These are phyloP conservation scores for Myiotriccus ornatus DNA, from an alignment of 2,797 vertebrate genomes.

Conservation along the genomic window DNA sequence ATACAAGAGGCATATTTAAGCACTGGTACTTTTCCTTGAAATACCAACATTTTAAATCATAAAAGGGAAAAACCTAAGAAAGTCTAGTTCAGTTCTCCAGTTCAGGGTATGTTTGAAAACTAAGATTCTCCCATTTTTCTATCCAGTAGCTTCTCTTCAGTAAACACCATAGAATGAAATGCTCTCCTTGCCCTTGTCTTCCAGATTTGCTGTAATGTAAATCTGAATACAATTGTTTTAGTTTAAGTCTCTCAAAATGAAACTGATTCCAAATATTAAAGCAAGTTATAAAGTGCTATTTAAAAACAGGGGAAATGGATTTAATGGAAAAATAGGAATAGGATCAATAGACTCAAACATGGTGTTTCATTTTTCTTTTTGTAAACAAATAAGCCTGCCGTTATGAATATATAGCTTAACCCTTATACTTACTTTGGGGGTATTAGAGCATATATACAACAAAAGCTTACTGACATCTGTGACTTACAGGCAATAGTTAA, in stretches of 20 bases:
- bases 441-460: not conserved
- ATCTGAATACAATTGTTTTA: not conserved
- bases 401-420: not conserved
- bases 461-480: not conserved
- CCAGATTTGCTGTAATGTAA: not conserved
- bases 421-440: not conserved
- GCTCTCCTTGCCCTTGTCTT: not conserved
- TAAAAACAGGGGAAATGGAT: not conserved
- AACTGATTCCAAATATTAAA: not conserved
- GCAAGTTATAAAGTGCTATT: not conserved
- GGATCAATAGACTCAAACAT: no score
- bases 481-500: not conserved
- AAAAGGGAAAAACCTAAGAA: not conserved
- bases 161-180: not conserved
- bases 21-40: not conserved
- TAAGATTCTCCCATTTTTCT: not conserved
- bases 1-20: not conserved
- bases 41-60: not conserved
- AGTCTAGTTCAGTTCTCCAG: not conserved
- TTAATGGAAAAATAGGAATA: not conserved
- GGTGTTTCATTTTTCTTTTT: not conserved
- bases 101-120: not conserved
- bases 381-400: not conserved
- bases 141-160: not conserved
- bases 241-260: not conserved